A percentile compares a stretch with the other conserved stretches of the same genome.
These are phyloP conservation scores for Hyalella azteca DNA, from an alignment of 2,888 invertebrate species.

Conservation along the genomic window DNA sequence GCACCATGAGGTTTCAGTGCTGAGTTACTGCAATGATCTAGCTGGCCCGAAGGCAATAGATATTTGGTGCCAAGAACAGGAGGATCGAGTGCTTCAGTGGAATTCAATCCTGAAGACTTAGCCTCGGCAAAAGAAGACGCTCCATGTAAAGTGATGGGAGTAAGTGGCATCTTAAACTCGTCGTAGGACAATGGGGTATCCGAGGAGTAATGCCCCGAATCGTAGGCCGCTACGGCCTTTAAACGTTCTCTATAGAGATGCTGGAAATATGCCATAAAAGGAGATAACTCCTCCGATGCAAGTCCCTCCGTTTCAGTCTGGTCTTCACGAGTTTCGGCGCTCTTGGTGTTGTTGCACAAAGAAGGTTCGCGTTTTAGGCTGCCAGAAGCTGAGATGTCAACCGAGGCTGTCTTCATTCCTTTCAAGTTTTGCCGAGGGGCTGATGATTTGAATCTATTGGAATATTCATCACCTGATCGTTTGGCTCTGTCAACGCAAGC, in stretches of 20 bases:
- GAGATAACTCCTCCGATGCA: background rate
- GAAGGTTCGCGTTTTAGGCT: background rate
- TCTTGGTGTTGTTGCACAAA: background rate
- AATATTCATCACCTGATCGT: background rate
- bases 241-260: slow-evolving; percentile 14
- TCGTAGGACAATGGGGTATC: slow-evolving; percentile 4
- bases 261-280: slow-evolving; percentile 14
- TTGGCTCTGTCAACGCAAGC: background rate
- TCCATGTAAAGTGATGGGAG: background rate
- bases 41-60: background rate
- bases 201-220: background rate
- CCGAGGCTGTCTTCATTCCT: background rate
- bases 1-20: background rate
- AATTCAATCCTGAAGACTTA: background rate
- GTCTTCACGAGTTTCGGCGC: background rate
- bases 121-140: background rate
- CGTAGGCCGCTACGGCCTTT: background rate
- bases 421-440: background rate
- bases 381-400: background rate
- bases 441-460: background rate
- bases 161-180: background rate
- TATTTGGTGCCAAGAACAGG: too few relatives aligned
- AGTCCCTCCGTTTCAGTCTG: background rate
- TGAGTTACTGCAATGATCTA: background rate
- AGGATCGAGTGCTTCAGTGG: background rate